Percentiles rank a stretch among this genome's conserved stretches.
phyloP scores from a whole-genome alignment of 2,113 vertebrate genomes.

The Nasalis larvatus region DNA sequence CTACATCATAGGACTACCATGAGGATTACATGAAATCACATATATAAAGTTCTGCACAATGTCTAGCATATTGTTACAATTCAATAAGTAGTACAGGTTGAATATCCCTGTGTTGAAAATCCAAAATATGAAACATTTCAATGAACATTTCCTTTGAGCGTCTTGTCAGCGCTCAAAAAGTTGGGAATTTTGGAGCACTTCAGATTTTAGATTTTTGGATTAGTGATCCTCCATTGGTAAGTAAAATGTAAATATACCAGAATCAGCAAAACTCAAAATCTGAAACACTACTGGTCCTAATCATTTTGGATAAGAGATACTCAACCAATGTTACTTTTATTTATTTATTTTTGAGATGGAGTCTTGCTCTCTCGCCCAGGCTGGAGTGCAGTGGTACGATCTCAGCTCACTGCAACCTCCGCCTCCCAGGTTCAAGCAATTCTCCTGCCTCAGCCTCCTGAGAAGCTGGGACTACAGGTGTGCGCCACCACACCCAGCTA shows the following conservation, averaged over 20 bases:
- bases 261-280: neutral
- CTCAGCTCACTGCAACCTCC: too few relatives aligned
- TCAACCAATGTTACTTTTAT: neutral
- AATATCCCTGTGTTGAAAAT: neutral
- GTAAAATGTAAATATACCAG: neutral
- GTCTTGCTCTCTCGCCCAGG: too few relatives aligned
- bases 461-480: too few relatives aligned
- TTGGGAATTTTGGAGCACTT: neutral
- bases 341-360: neutral
- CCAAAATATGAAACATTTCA: neutral
- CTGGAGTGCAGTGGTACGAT: too few relatives aligned
- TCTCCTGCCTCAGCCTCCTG: too few relatives aligned
- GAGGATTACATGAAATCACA: neutral
- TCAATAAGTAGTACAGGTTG: neutral
- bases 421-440: too few relatives aligned
- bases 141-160: neutral
- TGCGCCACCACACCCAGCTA: rapidly evolving
- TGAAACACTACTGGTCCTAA: neutral
- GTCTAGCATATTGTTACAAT: neutral
- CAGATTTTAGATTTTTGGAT: neutral
- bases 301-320: neutral
- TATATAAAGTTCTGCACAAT: neutral
- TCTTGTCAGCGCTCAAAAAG: neutral
- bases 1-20: neutral
- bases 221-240: neutral